These are phyloP conservation scores for Stenodema calcarata DNA, from an alignment of 2,888 invertebrate species.

Conservation along the genomic window DNA sequence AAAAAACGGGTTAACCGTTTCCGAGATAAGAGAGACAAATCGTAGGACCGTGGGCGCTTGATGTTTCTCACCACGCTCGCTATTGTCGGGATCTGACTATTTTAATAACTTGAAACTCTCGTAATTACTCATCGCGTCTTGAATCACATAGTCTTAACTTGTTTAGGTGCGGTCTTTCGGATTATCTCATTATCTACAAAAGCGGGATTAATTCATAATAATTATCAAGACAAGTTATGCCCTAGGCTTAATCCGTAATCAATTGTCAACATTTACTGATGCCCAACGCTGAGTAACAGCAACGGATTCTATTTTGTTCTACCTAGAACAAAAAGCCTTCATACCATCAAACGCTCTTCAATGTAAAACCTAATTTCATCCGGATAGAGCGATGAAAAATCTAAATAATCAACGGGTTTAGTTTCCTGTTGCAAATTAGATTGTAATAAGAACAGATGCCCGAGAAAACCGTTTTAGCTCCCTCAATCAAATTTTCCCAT, in stretches of 20 bases:
- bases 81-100: background rate
- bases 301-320: too few species aligned
- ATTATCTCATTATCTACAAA: background rate
- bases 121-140: background rate
- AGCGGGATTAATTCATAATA: background rate
- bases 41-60: slow-evolving; percentile 11
- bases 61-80: slow-evolving; percentile 17
- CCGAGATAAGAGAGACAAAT: slow-evolving; percentile 19
- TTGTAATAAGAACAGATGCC: background rate
- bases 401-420: background rate
- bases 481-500: background rate
- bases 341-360: background rate
- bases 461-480: background rate
- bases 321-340: background rate
- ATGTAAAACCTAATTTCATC: background rate
- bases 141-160: background rate
- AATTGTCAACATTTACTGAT: too few species aligned
- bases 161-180: background rate
- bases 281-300: too few species aligned
- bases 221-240: background rate
- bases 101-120: background rate
- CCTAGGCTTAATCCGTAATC: background rate
- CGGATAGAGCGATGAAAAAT: background rate
- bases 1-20: slow-evolving; percentile 13
- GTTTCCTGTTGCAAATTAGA: background rate